These are phyloP conservation scores for Manacus vitellinus DNA, from an alignment of 2,113 vertebrate genomes.

Conservation along the genomic window DNA sequence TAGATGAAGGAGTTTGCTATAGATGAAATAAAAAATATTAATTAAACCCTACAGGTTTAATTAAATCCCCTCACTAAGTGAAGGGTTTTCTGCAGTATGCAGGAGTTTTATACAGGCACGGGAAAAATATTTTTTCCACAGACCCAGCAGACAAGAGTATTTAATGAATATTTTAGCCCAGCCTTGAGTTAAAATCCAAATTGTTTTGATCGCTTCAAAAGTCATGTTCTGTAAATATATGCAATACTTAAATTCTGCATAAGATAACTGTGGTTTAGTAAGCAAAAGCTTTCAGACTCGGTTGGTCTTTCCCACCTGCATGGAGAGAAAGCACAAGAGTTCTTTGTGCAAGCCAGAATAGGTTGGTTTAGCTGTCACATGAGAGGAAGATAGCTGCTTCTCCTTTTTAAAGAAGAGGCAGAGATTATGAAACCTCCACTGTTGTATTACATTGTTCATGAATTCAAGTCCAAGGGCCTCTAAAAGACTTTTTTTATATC, in stretches of 20 bases:
- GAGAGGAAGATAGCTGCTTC: conserved; percentile 68
- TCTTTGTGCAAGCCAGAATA: conserved; percentile 69
- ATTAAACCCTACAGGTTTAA: neutral
- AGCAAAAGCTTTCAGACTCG: conserved; percentile 35
- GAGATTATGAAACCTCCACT: conserved; percentile 44
- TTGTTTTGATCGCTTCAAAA: neutral
- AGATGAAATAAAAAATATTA: neutral
- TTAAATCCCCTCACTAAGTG: neutral
- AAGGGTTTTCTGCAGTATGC: neutral
- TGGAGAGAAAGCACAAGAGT: conserved; percentile 62
- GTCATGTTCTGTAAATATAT: neutral
- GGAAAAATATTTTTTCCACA: neutral
- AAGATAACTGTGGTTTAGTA: neutral
- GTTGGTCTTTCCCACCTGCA: conserved; percentile 68
- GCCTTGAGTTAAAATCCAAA: neutral
- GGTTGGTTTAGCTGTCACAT: conserved; percentile 71
- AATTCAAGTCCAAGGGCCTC: conserved; percentile 12
- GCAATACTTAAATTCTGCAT: neutral
- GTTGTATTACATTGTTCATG: conserved; percentile 43
- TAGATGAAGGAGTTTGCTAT: neutral
- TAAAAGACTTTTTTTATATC: conserved; percentile 41
- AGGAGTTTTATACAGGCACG: neutral
- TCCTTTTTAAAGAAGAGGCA: conserved; percentile 61
- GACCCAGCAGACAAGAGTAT: neutral
- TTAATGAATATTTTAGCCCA: neutral